Base-by-base conservation (phyloP, 1,140 invertebrate genomes). In the Zaprionus lachaisei region DNA sequence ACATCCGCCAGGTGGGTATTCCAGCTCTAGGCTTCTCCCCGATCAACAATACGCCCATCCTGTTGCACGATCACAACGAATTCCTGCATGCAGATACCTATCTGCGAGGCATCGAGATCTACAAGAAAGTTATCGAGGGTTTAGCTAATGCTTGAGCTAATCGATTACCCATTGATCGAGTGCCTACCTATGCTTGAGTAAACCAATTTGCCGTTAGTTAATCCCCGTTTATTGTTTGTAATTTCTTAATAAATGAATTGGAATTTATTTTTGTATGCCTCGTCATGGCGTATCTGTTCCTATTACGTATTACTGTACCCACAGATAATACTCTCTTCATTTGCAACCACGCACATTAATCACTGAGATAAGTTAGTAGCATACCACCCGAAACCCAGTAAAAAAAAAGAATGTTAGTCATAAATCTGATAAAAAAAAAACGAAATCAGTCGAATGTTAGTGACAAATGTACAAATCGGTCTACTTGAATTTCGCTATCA, bases 51-150 rank as follows among this genome's bases (percentile, higher is more conserved):
- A 97, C 96, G 2, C 95, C 94, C 1, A 94, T 96, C 2, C 92
- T 95, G 2, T 93, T 97, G 12, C 97, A 97, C 82, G 96, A 97
- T 81, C 95, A 97, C 91, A 95, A 98, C 87, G 96, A 97, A 87
- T 96, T 93, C 80, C 91, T 97, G 2, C 95, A 95, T 71, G 95
- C 95, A 28, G 93, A 94, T 17, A 94, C 95, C 1, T 97, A 96
- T 91, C 82, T 97, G 4, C 87, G 93, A 31, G 97, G 96, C 14
- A 96, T 97, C 44, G 89, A 94, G 2, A 95, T 97, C 49, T 97
- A 96, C 83, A 93, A 94, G 61, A 87, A 94, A 56, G 90, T 96
- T 5, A 94, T 96, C 44, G 92, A 93, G 2, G 92, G 94, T 61
- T 66, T 95, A 1, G 94, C 94, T 44, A 95, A 95, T 91, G 81